Evolutionary conservation across 2,888 invertebrate species (phyloP), one percentile per base, ranked within the genome.

Genomic region (Notodonta ziczac): DNA sequence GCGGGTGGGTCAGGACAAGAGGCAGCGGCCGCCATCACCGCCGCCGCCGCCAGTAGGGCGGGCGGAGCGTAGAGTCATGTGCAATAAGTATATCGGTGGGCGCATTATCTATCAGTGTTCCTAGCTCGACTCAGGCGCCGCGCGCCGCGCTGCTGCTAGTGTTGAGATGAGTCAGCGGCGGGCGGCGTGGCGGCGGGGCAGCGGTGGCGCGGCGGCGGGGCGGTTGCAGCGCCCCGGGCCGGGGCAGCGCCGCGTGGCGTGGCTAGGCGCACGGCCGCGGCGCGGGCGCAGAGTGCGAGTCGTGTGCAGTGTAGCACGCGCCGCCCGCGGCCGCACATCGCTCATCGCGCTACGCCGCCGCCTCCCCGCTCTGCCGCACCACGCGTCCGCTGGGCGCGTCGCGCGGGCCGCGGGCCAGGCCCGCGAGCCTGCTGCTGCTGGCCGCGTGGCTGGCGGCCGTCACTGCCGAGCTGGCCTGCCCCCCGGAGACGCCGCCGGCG

Each of bases 371-470:
- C 86, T 88, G 91, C 91, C 91, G 92, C 93, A 92, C 91, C 93
- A 92, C 93, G 93, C 93, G 92, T 90, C 90, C 91, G 89, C 92
- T 91, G 92, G 92, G 91, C 91, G 92, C 92, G 90, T 83, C 91
- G 92, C 87, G 92, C 93, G 88, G 93, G 93, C 92, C 92, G 93
- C 92, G 92, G 93, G 93, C 93, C 92, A 86, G 92, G 92, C 93
- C 93, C 93, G 92, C 92, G 93, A 90, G 92, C 93, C 93, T 92
- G 92, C 92, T 92, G 87, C 90, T 91, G 89, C 89, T 91, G 86
- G 91, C 88, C 87, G 87, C 89, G 87, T 90, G 90, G 93, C 91
- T 90, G 82, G 91, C 88, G 86, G 91, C 87, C 81, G 88, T 82
- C 77, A 84, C 86, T 78, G 87, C 90, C 78, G 90, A 91, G 73